Conservation (phyloP, 2,888 invertebrate species). For the Apamea monoglypha region DNA sequence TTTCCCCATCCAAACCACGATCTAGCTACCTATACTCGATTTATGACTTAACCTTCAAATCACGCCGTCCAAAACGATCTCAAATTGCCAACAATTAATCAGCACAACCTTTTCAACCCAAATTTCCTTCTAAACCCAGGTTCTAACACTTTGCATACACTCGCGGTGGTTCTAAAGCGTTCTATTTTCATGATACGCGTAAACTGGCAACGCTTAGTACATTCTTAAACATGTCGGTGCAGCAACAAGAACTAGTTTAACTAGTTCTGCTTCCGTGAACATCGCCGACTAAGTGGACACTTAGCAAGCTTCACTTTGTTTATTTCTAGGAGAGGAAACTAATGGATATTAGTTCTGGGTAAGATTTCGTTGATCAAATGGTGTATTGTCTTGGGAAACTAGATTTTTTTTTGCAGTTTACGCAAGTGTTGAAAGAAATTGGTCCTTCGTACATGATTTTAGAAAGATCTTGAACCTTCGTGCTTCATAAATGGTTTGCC, state of each 20-base stretch:
- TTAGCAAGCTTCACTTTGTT: conserved; percentile 67
- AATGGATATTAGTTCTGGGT: conserved; percentile 52
- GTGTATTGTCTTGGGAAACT: neutral
- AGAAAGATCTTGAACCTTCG: neutral
- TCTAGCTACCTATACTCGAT: neutral
- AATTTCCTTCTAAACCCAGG: neutral
- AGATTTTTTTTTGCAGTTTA: neutral
- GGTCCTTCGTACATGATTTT: neutral
- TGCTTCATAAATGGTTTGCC: neutral
- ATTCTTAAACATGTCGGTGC: conserved; percentile 69
- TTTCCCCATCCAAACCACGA: neutral
- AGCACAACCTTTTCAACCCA: neutral
- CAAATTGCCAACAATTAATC: neutral
- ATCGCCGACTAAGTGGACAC: conserved; percentile 75
- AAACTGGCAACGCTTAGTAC: conserved; percentile 66
- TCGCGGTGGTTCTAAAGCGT: conserved; percentile 37
- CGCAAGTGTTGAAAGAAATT: neutral
- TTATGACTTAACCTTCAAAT: neutral
- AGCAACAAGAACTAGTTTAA: conserved; percentile 75
- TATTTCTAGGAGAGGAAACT: conserved; percentile 59
- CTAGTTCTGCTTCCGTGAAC: conserved; percentile 82
- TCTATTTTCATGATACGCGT: conserved; percentile 65
- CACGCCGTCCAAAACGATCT: neutral
- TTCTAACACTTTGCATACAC: conserved; percentile 18
- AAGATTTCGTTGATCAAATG: conserved; percentile 26